These are phyloP conservation scores for Bombyx mandarina DNA, from an alignment of 1,140 invertebrate species.

Conservation along the genomic window DNA sequence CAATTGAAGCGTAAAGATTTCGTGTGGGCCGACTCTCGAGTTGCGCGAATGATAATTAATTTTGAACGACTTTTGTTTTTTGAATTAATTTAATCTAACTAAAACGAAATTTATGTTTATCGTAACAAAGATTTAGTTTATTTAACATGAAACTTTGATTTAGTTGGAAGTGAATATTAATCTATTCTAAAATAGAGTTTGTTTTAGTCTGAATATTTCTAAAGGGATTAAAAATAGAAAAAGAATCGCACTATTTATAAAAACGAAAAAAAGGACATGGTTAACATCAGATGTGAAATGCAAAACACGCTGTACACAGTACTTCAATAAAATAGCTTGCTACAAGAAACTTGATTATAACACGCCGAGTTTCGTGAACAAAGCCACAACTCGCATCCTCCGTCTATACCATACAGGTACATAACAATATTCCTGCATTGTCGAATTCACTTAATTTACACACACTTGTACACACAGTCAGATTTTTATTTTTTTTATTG, in stretches of 20 bases:
- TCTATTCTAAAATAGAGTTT: too few species aligned
- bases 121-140: conserved; percentile 2
- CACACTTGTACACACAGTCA: too few species aligned
- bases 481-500: too few species aligned
- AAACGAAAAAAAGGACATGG: too few species aligned
- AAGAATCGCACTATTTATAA: too few species aligned
- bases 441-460: conserved; percentile 40
- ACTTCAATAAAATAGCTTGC: conserved; percentile 13
- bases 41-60: conserved; percentile 56
- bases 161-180: too few species aligned
- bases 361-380: conserved; percentile 47
- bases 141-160: too few species aligned
- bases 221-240: too few species aligned
- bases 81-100: conserved; percentile 33
- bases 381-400: conserved; percentile 44
- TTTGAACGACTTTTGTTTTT: conserved; percentile 45
- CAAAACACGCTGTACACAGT: too few species aligned
- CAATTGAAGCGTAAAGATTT: conserved; percentile 67
- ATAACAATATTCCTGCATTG: conserved; percentile 30
- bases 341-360: conserved; percentile 49
- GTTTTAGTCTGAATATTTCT: too few species aligned
- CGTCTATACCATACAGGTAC: conserved; percentile 38
- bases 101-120: conserved; percentile 54
- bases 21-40: conserved; percentile 44
- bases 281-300: too few species aligned